Percentiles rank a stretch among this genome's conserved stretches.
These are phyloP conservation scores for Dendrophyllia cribrosa DNA, from an alignment of 64 coral and sea anemone species.

Conservation along the genomic window DNA sequence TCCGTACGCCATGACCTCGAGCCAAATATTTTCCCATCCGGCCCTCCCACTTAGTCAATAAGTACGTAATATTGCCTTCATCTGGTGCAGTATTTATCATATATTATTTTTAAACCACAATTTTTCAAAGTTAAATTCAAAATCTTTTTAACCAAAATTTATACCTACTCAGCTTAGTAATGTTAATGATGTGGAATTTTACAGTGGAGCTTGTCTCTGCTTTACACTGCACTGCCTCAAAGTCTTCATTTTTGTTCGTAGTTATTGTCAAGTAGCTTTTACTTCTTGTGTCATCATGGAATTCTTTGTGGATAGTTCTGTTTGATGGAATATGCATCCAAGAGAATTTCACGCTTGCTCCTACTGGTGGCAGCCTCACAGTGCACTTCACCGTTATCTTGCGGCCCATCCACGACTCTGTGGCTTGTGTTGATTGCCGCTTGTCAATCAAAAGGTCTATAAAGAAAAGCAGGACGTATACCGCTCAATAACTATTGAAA, in stretches of 20 bases:
- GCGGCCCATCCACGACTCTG: background rate
- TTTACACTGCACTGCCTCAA: conserved; percentile 23
- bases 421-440: background rate
- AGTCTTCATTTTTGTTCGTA: conserved; percentile 25
- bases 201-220: background rate
- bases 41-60: too few relatives aligned
- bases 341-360: background rate
- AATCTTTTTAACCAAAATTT: background rate
- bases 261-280: conserved; percentile 27
- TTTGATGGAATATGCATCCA: conserved; percentile 46
- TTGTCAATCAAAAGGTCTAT: conserved; percentile 50
- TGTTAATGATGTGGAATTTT: conserved; percentile 21
- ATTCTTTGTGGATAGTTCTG: background rate
- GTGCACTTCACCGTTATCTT: conserved; percentile 23
- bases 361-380: background rate
- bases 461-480: background rate
- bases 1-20: too few relatives aligned
- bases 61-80: too few relatives aligned
- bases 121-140: too few relatives aligned
- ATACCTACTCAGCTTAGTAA: conserved; percentile 23
- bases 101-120: too few relatives aligned
- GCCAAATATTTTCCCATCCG: too few relatives aligned
- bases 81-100: too few relatives aligned
- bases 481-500: too few relatives aligned
- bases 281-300: conserved; percentile 20